Base-by-base conservation (phyloP, 2,888 invertebrate species). In the Crematogaster levior region DNA sequence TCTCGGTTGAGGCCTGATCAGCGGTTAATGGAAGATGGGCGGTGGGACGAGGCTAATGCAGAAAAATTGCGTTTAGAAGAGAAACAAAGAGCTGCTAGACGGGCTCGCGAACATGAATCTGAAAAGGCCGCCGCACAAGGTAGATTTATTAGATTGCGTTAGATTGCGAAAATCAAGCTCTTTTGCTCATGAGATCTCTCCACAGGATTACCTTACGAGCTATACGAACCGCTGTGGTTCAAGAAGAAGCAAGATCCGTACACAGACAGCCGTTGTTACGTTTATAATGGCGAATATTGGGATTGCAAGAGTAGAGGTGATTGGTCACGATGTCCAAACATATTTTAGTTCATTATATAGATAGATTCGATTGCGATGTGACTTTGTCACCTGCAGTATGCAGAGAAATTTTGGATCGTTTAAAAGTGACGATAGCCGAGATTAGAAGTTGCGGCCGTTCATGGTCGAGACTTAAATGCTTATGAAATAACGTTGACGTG, bases 1-100 rank as follows among this genome's bases (percentile, higher is more conserved):
- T 97, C 98, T 74, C 96, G 99, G 46, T 95, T 96, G 74, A 96
- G 99, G 81, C 99, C 99, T 82, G 99, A 99, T 96, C 99, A 99
- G 95, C 96, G 99, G 73, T 96, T 99, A 90, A 99, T 99, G 99
- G 99, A 99, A 95, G 96, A 98, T 85, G 99, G 98, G 3, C 95
- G 96, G 77, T 98, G 99, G 98, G 98, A 99, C 92, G 97, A 97
- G 86, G 98, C 99, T 83, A 99, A 99, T 95, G 94, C 95, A 0
- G 98, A 98, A 94, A 98, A 98, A 94, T 94, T 98, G 43, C 95
- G 97, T 0, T 96, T 99, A 37, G 99, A 99, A 95, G 99, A 99
- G 94, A 99, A 99, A 95, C 99, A 99, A 95, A 96, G 99, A 87
- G 95, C 96, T 9, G 96, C 95, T 86, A 95, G 99, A 73, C 96